These are phyloP conservation scores for Magallana ariakensis DNA, from an alignment of 1,140 invertebrate genomes.

Conservation along the genomic window DNA sequence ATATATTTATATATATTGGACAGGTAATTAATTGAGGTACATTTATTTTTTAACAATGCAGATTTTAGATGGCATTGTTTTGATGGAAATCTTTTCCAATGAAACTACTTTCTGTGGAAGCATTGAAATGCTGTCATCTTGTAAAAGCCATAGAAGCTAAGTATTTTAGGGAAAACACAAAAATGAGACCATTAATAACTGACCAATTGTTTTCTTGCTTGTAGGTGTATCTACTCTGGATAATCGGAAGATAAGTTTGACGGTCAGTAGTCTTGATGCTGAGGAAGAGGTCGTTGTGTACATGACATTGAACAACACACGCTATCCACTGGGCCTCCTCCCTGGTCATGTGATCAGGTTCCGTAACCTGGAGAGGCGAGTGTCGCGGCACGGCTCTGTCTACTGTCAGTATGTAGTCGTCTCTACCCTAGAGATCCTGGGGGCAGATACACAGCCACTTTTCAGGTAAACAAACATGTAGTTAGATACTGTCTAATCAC, in stretches of 20 bases:
- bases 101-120: no score
- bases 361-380: constrained; percentile 26
- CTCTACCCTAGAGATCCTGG: constrained; percentile 31
- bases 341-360: constrained; percentile 47
- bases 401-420: constrained; percentile 50
- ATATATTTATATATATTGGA: no score
- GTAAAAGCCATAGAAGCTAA: no score
- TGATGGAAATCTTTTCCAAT: no score
- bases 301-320: constrained; percentile 40
- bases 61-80: no score
- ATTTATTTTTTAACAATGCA: no score
- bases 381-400: constrained; percentile 1
- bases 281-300: constrained; percentile 36
- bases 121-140: no score
- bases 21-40: no score
- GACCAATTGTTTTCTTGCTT: neutral
- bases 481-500: no score
- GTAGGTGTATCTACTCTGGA: constrained; percentile 29
- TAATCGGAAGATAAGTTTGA: neutral
- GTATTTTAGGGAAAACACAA: no score
- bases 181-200: no score
- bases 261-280: neutral
- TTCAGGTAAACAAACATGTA: neutral
- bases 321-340: constrained; percentile 44
- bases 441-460: neutral